Evolutionary conservation across 2,113 vertebrate genomes (phyloP).

Genomic region (Hypanus sabinus): DNA sequence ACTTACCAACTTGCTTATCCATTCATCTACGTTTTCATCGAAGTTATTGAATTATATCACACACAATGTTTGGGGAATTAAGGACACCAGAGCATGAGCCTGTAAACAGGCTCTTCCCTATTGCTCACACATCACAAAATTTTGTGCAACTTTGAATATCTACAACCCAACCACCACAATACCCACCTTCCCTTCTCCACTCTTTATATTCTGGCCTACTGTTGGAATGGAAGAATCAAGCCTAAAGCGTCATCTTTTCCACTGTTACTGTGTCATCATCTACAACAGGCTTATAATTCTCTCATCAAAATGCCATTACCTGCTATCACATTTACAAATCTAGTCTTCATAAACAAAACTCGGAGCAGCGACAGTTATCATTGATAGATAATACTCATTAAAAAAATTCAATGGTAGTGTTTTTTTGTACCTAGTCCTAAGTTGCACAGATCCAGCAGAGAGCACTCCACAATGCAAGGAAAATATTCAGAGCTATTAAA

Average conservation of each 20-base stretch:
- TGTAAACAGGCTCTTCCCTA: neutral
- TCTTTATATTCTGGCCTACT: neutral
- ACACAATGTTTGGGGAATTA: too few relatives aligned
- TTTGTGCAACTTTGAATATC: neutral
- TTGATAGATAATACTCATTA: constrained; percentile 15
- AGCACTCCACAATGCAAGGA: neutral
- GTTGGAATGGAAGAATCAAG: neutral
- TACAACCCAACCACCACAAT: too few relatives aligned
- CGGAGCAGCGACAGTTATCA: neutral
- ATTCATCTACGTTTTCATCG: too few relatives aligned
- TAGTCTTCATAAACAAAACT: constrained; percentile 17
- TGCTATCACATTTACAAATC: neutral
- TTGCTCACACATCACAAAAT: neutral
- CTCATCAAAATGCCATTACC: constrained; percentile 36
- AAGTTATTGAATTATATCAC: too few relatives aligned
- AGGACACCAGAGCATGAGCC: too few relatives aligned
- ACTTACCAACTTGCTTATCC: too few relatives aligned
- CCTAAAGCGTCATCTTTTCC: neutral
- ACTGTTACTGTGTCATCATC: neutral
- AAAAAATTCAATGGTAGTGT: neutral
- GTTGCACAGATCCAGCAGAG: neutral
- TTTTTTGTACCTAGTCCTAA: neutral
- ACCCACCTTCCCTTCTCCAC: neutral
- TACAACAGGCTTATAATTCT: constrained; percentile 15
- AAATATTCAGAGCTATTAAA: constrained; percentile 35